Evolutionary conservation across 2,888 invertebrate genomes (phyloP).

Genomic region (Latheticus oryzae): DNA sequence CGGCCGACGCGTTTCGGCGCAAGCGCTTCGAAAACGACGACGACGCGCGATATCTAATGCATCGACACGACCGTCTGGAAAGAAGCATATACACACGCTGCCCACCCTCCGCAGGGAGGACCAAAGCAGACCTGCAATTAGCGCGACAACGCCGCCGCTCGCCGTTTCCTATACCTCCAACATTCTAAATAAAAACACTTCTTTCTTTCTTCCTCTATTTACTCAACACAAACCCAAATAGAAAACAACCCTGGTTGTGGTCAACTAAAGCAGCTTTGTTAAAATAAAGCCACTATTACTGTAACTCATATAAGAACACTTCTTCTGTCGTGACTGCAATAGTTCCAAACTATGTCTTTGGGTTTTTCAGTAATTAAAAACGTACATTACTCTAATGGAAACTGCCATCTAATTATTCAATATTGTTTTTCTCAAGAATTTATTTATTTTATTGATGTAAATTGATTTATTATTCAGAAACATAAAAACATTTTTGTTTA

Average conservation of each 20-base stretch:
- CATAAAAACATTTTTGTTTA: too few species aligned
- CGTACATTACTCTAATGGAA: too few species aligned
- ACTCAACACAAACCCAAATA: constrained; percentile 1
- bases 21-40: constrained; percentile 39
- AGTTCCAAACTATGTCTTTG: too few species aligned
- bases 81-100: constrained; percentile 25
- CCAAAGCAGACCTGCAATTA: constrained; percentile 8
- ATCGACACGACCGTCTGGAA: constrained; percentile 52
- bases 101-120: constrained; percentile 16
- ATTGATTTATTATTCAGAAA: too few species aligned
- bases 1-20: constrained; percentile 45
- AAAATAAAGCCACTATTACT: too few species aligned
- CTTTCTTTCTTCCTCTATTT: constrained; percentile 2
- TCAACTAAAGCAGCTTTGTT: too few species aligned
- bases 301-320: too few species aligned
- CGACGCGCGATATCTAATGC: constrained; percentile 51
- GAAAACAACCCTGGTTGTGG: background rate
- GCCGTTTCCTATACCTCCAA: constrained; percentile 8
- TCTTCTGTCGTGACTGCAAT: too few species aligned
- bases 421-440: too few species aligned
- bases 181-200: constrained; percentile 11
- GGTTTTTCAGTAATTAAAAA: too few species aligned
- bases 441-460: too few species aligned
- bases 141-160: constrained; percentile 8
- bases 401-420: too few species aligned